Evolutionary conservation across 2,888 invertebrate species (phyloP).

Genomic region (Metalampra italica): DNA sequence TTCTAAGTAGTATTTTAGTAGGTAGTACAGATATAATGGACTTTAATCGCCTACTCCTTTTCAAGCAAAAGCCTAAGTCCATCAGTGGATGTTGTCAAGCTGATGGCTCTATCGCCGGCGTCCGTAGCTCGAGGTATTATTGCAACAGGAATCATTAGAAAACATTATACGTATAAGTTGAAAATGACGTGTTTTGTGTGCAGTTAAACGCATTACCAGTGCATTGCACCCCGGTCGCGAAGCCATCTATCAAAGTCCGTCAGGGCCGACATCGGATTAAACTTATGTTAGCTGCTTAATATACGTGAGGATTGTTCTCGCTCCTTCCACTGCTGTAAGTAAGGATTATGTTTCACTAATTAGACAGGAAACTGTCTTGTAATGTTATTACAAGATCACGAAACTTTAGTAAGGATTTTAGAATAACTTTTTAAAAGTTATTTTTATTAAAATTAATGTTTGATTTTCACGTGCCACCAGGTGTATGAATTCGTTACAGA

Average conservation of each 20-base stretch:
- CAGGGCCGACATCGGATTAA: constrained; percentile 1
- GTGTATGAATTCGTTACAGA: too few relatives aligned
- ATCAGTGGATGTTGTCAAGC: too few relatives aligned
- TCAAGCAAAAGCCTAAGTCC: too few relatives aligned
- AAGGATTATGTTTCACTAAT: neutral
- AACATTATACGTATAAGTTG: constrained; percentile 8
- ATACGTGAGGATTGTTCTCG: constrained; percentile 1
- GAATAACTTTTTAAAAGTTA: too few relatives aligned
- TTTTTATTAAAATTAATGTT: too few relatives aligned
- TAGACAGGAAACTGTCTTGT: neutral
- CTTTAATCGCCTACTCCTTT: too few relatives aligned
- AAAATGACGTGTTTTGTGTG: constrained; percentile 12
- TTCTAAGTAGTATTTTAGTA: too few relatives aligned
- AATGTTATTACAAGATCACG: neutral
- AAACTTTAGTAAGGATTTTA: too few relatives aligned
- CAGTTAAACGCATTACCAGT: constrained; percentile 14
- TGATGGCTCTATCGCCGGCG: too few relatives aligned
- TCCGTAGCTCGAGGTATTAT: neutral
- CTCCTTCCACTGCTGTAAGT: neutral
- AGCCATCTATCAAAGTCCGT: constrained; percentile 11
- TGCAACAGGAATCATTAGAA: constrained; percentile 1
- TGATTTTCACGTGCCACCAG: too few relatives aligned
- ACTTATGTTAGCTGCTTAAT: constrained; percentile 3
- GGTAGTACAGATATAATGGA: too few relatives aligned
- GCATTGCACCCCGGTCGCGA: constrained; percentile 9